A percentile compares a stretch with the other conserved stretches of the same genome.
Evolutionary conservation across 35 echinoderm and acorn worm genomes (phyloP).

Genomic region (Holothuria glaberrima): DNA sequence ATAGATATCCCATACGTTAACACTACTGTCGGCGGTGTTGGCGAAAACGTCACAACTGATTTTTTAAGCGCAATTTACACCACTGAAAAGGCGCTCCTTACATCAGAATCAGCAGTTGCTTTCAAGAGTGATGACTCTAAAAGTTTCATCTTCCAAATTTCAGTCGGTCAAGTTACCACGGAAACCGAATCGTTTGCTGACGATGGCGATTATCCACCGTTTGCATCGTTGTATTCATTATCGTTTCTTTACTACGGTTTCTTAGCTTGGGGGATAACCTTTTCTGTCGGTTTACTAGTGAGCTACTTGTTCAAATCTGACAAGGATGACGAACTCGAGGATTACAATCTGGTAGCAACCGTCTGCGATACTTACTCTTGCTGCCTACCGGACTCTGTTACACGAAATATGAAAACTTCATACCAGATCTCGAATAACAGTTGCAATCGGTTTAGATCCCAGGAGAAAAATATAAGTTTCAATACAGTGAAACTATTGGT

Average conservation of each 20-base stretch:
- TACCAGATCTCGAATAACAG: too few relatives aligned
- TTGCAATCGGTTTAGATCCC: too few relatives aligned
- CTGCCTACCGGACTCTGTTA: background rate
- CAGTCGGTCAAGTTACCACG: background rate
- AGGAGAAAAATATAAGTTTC: too few relatives aligned
- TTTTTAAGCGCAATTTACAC: background rate
- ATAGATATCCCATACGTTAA: background rate
- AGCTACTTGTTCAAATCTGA: slow-evolving; percentile 21
- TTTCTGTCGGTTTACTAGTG: slow-evolving; percentile 35
- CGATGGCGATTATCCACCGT: background rate
- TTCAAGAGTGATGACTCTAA: too few relatives aligned
- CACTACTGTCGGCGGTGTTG: background rate
- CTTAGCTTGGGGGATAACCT: background rate
- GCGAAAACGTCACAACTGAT: background rate
- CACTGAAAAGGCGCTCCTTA: background rate
- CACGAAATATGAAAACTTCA: background rate
- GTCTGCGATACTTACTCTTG: slow-evolving; percentile 26
- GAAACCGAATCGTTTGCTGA: background rate
- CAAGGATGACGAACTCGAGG: background rate
- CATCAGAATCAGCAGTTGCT: too few relatives aligned
- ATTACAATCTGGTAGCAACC: background rate
- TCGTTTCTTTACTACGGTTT: slow-evolving; percentile 65
- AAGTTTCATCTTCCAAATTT: too few relatives aligned
- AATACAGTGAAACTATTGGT: too few relatives aligned
- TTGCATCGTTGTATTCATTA: slow-evolving; percentile 47